A percentile compares a stretch with the other conserved stretches of the same genome.
Evolutionary conservation across 1,140 invertebrate genomes (phyloP).

Genomic region (Amphibalanus amphitrite): DNA sequence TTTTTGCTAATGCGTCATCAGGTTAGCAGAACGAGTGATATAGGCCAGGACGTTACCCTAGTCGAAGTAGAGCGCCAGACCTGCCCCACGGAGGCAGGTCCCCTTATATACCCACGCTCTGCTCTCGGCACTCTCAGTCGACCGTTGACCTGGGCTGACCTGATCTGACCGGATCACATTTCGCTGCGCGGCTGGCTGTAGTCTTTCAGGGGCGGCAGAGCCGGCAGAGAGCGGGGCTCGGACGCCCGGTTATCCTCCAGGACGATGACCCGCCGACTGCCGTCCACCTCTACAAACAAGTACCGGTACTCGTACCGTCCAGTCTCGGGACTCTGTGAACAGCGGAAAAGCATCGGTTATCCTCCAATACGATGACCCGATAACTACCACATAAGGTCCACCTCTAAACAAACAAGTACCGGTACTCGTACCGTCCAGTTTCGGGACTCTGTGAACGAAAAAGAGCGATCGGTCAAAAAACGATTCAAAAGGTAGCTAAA

Average conservation of each 20-base stretch:
- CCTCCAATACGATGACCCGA: background rate
- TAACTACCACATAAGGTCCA: conserved; percentile 42
- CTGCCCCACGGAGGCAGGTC: too few relatives aligned
- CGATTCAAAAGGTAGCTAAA: too few relatives aligned
- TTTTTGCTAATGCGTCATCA: too few relatives aligned
- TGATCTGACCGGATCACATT: too few relatives aligned
- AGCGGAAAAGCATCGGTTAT: too few relatives aligned
- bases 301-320: conserved; percentile 63
- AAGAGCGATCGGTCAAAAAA: too few relatives aligned
- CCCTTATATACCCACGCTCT: too few relatives aligned
- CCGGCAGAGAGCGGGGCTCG: background rate
- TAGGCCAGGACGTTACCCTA: too few relatives aligned
- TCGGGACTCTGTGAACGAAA: conserved; percentile 22
- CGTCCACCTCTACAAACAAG: conserved; percentile 60
- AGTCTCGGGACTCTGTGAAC: conserved; percentile 24
- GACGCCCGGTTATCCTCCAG: background rate
- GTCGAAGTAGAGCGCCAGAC: too few relatives aligned
- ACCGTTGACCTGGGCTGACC: too few relatives aligned
- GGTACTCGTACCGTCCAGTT: conserved; percentile 52
- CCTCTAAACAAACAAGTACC: conserved; percentile 57
- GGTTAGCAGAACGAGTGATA: too few relatives aligned
- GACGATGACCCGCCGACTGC: conserved; percentile 20
- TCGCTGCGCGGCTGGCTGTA: background rate
- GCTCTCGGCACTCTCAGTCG: too few relatives aligned
- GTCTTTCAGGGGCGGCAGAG: background rate